Percentiles rank a stretch among this genome's conserved stretches.
phyloP scores from a whole-genome alignment of 2,888 invertebrate species.

The Mythimna lalbum region DNA sequence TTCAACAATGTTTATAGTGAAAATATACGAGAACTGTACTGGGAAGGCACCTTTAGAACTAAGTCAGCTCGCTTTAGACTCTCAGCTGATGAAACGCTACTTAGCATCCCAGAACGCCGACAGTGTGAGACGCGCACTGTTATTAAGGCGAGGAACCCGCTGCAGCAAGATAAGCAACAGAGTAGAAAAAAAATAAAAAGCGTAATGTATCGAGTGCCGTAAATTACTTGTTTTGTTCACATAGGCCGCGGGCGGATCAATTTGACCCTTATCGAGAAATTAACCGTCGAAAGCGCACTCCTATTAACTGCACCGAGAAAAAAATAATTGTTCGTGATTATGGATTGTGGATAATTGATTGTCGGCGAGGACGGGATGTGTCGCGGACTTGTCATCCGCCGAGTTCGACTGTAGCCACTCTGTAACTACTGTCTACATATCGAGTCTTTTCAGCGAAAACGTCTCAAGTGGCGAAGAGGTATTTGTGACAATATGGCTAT shows the following conservation, averaged over 20 bases:
- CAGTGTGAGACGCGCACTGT: constrained; percentile 66
- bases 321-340: constrained; percentile 88
- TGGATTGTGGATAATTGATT: constrained; percentile 87
- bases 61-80: constrained; percentile 33
- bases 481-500: no score
- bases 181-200: constrained; percentile 82
- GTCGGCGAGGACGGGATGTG: constrained; percentile 76
- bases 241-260: constrained; percentile 85
- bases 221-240: constrained; percentile 85
- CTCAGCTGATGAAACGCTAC: constrained; percentile 48
- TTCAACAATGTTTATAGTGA: constrained; percentile 48
- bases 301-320: constrained; percentile 83
- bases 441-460: no score
- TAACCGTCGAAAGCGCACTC: constrained; percentile 85
- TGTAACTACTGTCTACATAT: constrained; percentile 33
- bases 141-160: constrained; percentile 74
- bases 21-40: constrained; percentile 34
- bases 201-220: constrained; percentile 81
- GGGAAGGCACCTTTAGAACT: constrained; percentile 2
- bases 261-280: constrained; percentile 89
- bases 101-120: constrained; percentile 52
- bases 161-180: constrained; percentile 79
- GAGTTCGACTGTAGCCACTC: constrained; percentile 70
- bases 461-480: no score
- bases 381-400: constrained; percentile 74